Evolutionary conservation across 2,797 vertebrate species (phyloP).

Genomic region (Girardinus metallicus): DNA sequence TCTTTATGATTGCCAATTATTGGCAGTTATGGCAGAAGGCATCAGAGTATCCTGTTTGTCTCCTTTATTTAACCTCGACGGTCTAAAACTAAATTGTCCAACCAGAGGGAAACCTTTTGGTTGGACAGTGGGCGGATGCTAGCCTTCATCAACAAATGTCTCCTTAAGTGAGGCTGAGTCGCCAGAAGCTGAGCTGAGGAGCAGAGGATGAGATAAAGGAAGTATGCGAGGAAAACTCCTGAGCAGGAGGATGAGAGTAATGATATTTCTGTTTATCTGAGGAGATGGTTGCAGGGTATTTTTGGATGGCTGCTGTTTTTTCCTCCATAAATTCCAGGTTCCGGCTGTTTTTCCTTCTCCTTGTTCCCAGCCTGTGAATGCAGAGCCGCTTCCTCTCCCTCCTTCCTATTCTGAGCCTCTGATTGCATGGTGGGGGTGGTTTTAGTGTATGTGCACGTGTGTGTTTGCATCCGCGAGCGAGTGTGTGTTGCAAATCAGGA

Average conservation of each 20-base stretch:
- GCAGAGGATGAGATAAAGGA: constrained; percentile 55
- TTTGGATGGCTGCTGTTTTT: constrained; percentile 85
- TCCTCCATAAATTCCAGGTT: constrained; percentile 86
- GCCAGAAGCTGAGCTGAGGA: constrained; percentile 13
- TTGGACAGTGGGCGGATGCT: constrained; percentile 13
- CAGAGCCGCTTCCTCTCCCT: constrained; percentile 82
- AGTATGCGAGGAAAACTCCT: constrained; percentile 60
- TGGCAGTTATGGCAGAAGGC: neutral
- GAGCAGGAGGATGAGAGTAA: constrained; percentile 69
- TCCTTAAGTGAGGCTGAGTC: constrained; percentile 30
- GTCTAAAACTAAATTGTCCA: neutral
- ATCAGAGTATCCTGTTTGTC: neutral
- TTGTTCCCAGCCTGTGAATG: constrained; percentile 86
- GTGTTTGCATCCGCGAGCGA: constrained; percentile 37
- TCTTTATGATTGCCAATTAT: neutral
- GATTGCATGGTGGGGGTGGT: constrained; percentile 77
- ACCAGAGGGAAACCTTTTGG: constrained; percentile 2
- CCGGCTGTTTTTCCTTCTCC: constrained; percentile 84
- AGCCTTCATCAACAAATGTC: constrained; percentile 5
- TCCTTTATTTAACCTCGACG: neutral
- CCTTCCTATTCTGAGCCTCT: constrained; percentile 86
- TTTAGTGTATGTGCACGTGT: constrained; percentile 51
- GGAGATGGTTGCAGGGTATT: constrained; percentile 83
- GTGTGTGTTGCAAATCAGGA: constrained; percentile 43
- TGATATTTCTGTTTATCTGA: constrained; percentile 85